Evolutionary conservation across 2,113 vertebrate species (phyloP).

Genomic region (Equus quagga): DNA sequence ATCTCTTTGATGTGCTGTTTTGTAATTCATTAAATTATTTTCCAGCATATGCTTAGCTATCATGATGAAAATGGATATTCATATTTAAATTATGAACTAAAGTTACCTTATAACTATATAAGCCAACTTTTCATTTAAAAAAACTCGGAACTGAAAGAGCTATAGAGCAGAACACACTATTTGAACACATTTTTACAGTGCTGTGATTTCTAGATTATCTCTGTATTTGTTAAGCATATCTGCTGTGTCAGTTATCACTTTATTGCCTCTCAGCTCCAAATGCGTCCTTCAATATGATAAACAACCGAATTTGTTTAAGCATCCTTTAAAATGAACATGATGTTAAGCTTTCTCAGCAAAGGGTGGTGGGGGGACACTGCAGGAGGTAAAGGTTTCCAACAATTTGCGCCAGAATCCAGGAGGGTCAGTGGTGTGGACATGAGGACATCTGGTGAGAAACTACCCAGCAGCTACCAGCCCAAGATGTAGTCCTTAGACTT

Average conservation of each 20-base stretch:
- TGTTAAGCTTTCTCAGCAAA: background rate
- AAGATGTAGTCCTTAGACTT: background rate
- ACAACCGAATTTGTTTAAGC: background rate
- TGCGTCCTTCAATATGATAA: background rate
- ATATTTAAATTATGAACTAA: constrained; percentile 65
- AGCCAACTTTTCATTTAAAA: constrained; percentile 52
- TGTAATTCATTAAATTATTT: constrained; percentile 74
- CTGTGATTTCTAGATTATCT: constrained; percentile 13
- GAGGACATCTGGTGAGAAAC: background rate
- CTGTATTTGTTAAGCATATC: background rate
- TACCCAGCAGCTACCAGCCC: background rate
- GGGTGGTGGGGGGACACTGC: accelerated
- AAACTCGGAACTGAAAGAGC: background rate
- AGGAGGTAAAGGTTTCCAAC: background rate
- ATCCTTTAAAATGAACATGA: background rate
- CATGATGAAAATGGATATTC: constrained; percentile 38
- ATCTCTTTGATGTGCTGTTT: constrained; percentile 55
- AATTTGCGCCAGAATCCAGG: background rate
- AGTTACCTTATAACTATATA: constrained; percentile 5
- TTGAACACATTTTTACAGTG: background rate
- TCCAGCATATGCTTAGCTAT: constrained; percentile 1
- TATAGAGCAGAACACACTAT: background rate
- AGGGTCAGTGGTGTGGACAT: accelerated
- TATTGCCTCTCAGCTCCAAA: background rate
- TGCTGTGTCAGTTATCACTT: background rate